Percentiles rank a stretch among this genome's conserved stretches.
phyloP scores from a whole-genome alignment of 1,140 invertebrate genomes.

The Potamilus streckersoni region DNA sequence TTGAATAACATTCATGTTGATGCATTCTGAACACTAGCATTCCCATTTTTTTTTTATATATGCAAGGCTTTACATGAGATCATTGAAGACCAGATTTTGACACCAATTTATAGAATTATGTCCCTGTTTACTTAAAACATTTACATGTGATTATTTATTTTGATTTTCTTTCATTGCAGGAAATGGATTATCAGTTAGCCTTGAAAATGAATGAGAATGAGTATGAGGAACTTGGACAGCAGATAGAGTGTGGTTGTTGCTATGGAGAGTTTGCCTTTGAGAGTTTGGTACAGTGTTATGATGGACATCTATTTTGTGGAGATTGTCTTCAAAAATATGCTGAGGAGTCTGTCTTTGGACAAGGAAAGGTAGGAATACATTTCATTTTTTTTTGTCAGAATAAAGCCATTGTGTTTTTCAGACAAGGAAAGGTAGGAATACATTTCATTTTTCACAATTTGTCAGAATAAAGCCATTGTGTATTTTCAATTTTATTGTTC shows the following conservation, averaged over 20 bases:
- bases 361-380: constrained; percentile 52
- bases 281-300: constrained; percentile 59
- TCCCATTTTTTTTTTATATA: no score
- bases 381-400: background rate
- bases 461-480: no score
- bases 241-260: constrained; percentile 63
- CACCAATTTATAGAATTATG: no score
- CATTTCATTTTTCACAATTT: background rate
- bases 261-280: constrained; percentile 56
- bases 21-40: no score
- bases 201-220: constrained; percentile 37
- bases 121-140: no score
- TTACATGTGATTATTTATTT: background rate
- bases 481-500: no score
- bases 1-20: no score
- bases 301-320: constrained; percentile 60
- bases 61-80: no score
- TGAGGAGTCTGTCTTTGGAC: constrained; percentile 57
- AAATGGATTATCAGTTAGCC: constrained; percentile 34
- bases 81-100: no score
- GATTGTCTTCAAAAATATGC: constrained; percentile 56
- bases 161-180: constrained; percentile 23
- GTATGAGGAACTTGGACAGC: constrained; percentile 38
- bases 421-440: constrained; percentile 56
- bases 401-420: no score